These are phyloP conservation scores for Strigamia maritima DNA, from an alignment of 2,888 invertebrate genomes.

Conservation along the genomic window DNA sequence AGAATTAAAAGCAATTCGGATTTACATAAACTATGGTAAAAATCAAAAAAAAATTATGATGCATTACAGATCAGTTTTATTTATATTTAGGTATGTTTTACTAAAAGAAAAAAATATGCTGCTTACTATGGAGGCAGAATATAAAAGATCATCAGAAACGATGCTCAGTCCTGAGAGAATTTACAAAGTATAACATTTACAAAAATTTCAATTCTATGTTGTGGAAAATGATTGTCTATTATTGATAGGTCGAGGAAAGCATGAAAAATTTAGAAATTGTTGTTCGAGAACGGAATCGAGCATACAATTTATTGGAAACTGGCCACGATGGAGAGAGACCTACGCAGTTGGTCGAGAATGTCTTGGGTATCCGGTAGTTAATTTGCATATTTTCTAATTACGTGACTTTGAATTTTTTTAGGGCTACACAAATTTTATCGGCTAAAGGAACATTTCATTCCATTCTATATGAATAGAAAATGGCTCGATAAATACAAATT, in stretches of 20 bases:
- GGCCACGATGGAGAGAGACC: slow-evolving; percentile 79
- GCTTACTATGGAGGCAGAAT: slow-evolving; percentile 85
- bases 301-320: slow-evolving; percentile 84
- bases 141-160: slow-evolving; percentile 62
- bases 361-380: slow-evolving; percentile 36
- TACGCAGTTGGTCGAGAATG: slow-evolving; percentile 46
- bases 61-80: background rate
- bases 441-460: slow-evolving; percentile 43
- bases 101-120: slow-evolving; percentile 97
- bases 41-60: slow-evolving; percentile 36
- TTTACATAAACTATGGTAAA: slow-evolving; percentile 92
- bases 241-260: slow-evolving; percentile 71
- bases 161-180: slow-evolving; percentile 91
- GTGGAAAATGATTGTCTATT: slow-evolving; percentile 31
- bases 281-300: slow-evolving; percentile 85
- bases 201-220: background rate
- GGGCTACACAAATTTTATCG: slow-evolving; percentile 57
- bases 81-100: slow-evolving; percentile 65
- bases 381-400: background rate
- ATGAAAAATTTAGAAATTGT: slow-evolving; percentile 91
- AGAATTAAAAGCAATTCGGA: slow-evolving; percentile 92
- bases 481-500: slow-evolving; percentile 39
- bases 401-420: slow-evolving; percentile 26
- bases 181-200: slow-evolving; percentile 65
- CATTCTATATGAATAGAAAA: slow-evolving; percentile 42